Conservation (phyloP, 2,113 vertebrate genomes). For the Triplophysa dalaica region DNA sequence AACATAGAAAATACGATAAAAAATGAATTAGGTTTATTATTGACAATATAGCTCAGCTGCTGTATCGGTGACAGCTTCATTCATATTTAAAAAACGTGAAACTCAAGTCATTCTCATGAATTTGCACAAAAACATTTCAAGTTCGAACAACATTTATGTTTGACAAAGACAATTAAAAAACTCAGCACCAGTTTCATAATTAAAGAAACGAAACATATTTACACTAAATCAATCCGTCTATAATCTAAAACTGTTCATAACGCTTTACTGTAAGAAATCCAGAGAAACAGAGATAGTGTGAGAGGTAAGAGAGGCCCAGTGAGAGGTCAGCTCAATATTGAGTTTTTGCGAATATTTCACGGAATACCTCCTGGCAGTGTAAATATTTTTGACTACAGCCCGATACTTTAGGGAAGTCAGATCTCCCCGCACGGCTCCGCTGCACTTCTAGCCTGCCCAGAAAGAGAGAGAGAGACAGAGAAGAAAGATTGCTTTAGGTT, state of each 20-base stretch:
- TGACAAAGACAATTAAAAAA: no score
- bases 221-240: background rate
- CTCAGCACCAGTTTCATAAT: background rate
- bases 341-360: constrained; percentile 92
- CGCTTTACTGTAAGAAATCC: constrained; percentile 50
- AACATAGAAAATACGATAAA: no score
- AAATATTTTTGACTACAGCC: constrained; percentile 98
- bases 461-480: constrained; percentile 71
- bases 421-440: constrained; percentile 73
- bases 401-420: constrained; percentile 95
- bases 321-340: constrained; percentile 94
- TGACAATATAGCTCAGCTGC: no score
- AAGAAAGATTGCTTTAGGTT: constrained; percentile 88
- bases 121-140: no score
- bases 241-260: background rate
- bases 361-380: constrained; percentile 99
- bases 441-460: constrained; percentile 84
- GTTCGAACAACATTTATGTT: no score
- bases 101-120: no score
- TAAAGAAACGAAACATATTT: background rate
- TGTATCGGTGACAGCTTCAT: no score
- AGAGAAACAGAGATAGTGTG: constrained; percentile 61
- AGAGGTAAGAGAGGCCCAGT: constrained; percentile 75
- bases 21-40: no score
- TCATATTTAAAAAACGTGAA: no score